These are phyloP conservation scores for Eurois occulta DNA, from an alignment of 2,888 invertebrate genomes.

Conservation along the genomic window DNA sequence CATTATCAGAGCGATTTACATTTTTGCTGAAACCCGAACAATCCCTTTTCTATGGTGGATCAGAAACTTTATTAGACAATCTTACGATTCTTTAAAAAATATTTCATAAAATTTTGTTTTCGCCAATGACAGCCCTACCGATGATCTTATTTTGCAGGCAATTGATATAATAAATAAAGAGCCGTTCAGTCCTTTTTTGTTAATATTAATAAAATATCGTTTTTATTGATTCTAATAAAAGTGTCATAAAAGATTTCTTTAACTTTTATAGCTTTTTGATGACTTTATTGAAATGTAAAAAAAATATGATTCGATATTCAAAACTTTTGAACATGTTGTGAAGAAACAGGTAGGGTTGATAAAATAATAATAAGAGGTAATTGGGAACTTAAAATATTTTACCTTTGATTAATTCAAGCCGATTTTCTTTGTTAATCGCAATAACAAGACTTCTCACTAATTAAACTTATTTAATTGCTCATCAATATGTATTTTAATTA, in stretches of 20 bases:
- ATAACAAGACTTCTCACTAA: background rate
- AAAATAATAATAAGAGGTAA: background rate
- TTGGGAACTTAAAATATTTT: background rate
- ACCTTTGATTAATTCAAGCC: background rate
- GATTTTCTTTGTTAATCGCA: background rate
- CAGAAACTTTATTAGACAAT: background rate
- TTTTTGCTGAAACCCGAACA: background rate
- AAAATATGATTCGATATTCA: background rate
- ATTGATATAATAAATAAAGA: slow-evolving; percentile 37
- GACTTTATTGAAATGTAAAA: slow-evolving; percentile 39
- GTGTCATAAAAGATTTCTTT: slow-evolving; percentile 28
- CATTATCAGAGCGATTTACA: background rate
- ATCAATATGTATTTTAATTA: background rate
- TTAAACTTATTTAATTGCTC: background rate
- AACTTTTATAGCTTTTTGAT: slow-evolving; percentile 19
- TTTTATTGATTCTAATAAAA: slow-evolving; percentile 44
- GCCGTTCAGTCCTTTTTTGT: slow-evolving; percentile 11
- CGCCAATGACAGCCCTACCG: slow-evolving; percentile 14
- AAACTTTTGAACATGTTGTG: background rate
- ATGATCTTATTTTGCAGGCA: slow-evolving; percentile 30
- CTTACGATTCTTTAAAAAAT: background rate
- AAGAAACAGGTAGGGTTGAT: background rate
- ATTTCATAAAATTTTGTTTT: background rate
- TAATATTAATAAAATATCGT: slow-evolving; percentile 28
- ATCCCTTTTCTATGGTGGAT: background rate